Base-by-base conservation (phyloP, 2,113 vertebrate genomes). In the Podocnemis expansa region DNA sequence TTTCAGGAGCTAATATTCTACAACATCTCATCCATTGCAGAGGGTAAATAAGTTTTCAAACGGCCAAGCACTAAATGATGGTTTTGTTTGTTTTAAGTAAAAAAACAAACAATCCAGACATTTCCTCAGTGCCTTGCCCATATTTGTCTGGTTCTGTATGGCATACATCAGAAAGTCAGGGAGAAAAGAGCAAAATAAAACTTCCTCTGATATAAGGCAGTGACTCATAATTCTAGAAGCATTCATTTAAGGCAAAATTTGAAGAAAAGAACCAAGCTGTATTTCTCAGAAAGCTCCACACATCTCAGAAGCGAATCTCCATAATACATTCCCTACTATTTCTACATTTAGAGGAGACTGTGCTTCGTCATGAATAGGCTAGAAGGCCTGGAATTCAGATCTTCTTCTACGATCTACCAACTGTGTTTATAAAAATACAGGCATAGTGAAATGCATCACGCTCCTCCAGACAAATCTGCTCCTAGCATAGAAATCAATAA, bases 171-270 rank as follows among this genome's bases (percentile, higher is more conserved):
- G 1, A 29, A 67, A 82, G 54, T 4, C 9, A 10, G 13, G 2
- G 87, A 92, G 24, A 41, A 82, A 12, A 89, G 80, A 91, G 24
- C 29, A 93, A 58, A 89, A 93, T 27, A 49, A 94, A 93, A 56
- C 19, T 47, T 1, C 4, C 3, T 51, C 11, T 87, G 78, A 63
- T 67, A 84, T 76, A 91, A 89, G 38, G 10, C 38, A 94, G 41
- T 88, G 87, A 90, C 19, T 93, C 83, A 56, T 76, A 70, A 93
- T 91, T 12, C 5, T 41, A 70, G 60, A 94, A 90, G 31, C 8
- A 56, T 67, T 80, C 3, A 24, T 78, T 88, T 70, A 92, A 12
- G 22, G n/a, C 73, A 76, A 83, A 21, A 78, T 67, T 70, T 80
- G 22, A 12, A 6, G n/a, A 49, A 21, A 2, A n/a, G n/a, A 10